These are phyloP conservation scores for Yoshiicerus persimilis DNA, from an alignment of 1,140 invertebrate species.

Conservation along the genomic window DNA sequence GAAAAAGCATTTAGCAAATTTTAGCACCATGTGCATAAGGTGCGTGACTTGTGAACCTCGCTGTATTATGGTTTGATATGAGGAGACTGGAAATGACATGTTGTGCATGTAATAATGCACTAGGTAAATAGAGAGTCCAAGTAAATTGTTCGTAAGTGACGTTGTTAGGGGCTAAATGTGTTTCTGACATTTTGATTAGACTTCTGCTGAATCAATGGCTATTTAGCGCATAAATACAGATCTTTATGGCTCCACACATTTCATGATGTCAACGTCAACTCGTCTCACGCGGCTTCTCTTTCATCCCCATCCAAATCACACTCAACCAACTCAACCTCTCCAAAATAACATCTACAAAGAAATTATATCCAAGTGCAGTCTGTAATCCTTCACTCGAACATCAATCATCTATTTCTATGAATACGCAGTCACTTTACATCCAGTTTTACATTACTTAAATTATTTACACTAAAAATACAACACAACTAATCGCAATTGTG, in stretches of 20 bases:
- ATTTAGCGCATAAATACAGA: conserved; percentile 5
- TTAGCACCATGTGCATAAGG: no score
- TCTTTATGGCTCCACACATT: conserved; percentile 5
- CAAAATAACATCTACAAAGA: no score
- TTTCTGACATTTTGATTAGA: conserved; percentile 15
- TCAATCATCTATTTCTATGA: no score
- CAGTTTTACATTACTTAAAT: no score
- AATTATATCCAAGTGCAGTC: no score
- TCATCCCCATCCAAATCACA: neutral
- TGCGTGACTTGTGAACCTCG: no score
- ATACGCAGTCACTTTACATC: no score
- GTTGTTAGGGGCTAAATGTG: neutral
- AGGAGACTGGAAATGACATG: neutral
- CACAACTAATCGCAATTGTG: no score
- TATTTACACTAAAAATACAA: no score
- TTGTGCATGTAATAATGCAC: neutral
- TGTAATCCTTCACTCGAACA: no score
- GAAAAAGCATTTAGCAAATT: no score
- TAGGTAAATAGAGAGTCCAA: neutral
- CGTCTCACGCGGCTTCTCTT: neutral
- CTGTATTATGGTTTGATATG: no score
- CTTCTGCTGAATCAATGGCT: neutral
- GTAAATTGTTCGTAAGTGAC: neutral
- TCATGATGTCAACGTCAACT: neutral
- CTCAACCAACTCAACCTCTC: neutral